Evolutionary conservation across 2,888 invertebrate genomes (phyloP).

Genomic region (Cremastinae sp.): DNA sequence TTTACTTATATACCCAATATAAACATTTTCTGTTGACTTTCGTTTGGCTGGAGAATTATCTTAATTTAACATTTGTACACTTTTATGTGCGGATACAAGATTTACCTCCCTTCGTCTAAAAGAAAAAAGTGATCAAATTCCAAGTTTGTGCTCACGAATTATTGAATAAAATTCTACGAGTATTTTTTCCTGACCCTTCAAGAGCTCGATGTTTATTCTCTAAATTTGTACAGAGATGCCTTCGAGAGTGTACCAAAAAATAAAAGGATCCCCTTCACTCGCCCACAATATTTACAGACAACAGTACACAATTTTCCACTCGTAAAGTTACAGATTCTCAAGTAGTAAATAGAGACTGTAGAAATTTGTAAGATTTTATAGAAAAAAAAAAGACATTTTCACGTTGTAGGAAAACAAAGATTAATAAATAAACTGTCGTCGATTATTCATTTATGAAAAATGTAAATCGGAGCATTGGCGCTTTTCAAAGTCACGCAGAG

Average conservation of each 20-base stretch:
- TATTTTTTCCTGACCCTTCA: slow-evolving; percentile 17
- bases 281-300: slow-evolving; percentile 73
- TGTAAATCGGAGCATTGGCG: not conserved
- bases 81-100: too few relatives aligned
- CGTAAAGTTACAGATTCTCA: slow-evolving; percentile 43
- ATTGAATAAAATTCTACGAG: not conserved
- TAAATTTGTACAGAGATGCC: slow-evolving; percentile 65
- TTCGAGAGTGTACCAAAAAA: slow-evolving; percentile 60
- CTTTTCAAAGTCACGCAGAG: slow-evolving; percentile 2
- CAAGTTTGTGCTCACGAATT: not conserved
- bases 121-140: slow-evolving; percentile 3
- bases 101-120: too few relatives aligned
- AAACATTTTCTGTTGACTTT: too few relatives aligned
- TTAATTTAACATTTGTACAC: too few relatives aligned
- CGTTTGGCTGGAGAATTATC: too few relatives aligned
- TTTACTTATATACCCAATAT: too few relatives aligned
- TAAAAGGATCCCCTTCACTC: slow-evolving; percentile 67
- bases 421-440: too few relatives aligned
- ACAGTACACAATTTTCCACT: slow-evolving; percentile 61
- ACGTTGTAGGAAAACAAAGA: too few relatives aligned
- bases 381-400: slow-evolving; percentile 59
- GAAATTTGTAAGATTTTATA: slow-evolving; percentile 66
- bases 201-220: slow-evolving; percentile 65
- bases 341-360: slow-evolving; percentile 29
- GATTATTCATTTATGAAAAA: too few relatives aligned